Evolutionary conservation across 2,797 vertebrate genomes (phyloP), one percentile per base, ranked within the genome.

Genomic region (Molossus alvarezi): DNA sequence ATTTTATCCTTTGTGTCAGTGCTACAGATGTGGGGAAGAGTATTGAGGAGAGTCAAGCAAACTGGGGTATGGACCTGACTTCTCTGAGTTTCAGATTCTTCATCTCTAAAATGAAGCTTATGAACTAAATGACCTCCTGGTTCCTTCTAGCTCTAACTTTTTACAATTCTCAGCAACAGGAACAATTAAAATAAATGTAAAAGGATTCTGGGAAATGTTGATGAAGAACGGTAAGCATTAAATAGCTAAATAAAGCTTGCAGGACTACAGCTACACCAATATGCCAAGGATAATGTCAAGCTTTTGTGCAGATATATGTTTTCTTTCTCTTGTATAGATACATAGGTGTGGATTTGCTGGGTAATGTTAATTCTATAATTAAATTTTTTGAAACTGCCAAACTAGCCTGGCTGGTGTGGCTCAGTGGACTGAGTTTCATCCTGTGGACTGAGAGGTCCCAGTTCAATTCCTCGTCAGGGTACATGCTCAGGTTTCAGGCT

Each of bases 161-260:
- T 58, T 69, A 92, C 17, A 89, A 55, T 92, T 88, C 76, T 85
- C 62, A 67, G 33, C 90, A 82, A 96, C 17, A 60, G 60, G 53
- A 18, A 73, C n/a, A 48, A 85, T 67, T 82, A 75, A 90, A 87
- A 76, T 37, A 82, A 69, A 86, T 64, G 17, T 37, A 11, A 73
- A 90, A 12, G 21, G 29, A 82, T 87, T 76, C 62, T 72, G 7
- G 75, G 20, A 71, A 87, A 85, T 62, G 81, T 9, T 37, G 17
- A 87, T 37, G 10, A 90, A 87, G 62, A 53, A 33, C 11, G 29
- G 29, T 25, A 37, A 67, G 45, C 48, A 67, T 67, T 25, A 33
- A 53, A 33, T 33, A 84, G 62, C 81, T 53, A 53, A 84, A 37
- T 53, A 67, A 84, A 67, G 29, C 29, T 53, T 53, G 7, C 48